Percentiles rank a stretch among this genome's conserved stretches.
Conservation (phyloP, 1,140 invertebrate genomes). For the Pararge aegeria region DNA sequence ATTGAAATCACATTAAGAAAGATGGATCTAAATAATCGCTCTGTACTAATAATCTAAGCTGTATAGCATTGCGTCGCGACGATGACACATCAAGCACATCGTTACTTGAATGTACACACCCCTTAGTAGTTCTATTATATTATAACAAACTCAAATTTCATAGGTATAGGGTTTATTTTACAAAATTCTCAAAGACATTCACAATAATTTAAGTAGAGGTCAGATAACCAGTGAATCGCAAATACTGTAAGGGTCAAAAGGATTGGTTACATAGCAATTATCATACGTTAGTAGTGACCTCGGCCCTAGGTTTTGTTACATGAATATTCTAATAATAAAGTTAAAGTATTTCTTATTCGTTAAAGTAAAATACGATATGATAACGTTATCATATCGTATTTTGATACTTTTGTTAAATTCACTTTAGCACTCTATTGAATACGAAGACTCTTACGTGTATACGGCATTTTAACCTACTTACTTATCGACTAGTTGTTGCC, state of each 20-base stretch:
- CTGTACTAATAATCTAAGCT: too few species aligned
- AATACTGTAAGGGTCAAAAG: slow-evolving; percentile 9
- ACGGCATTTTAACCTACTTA: too few species aligned
- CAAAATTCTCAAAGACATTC: neutral
- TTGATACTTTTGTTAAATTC: too few species aligned
- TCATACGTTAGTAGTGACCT: slow-evolving; percentile 8
- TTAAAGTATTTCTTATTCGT: slow-evolving; percentile 2
- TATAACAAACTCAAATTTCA: neutral
- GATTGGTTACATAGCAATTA: slow-evolving; percentile 12
- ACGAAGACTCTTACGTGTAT: too few species aligned
- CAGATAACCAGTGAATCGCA: slow-evolving; percentile 12
- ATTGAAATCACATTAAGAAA: neutral
- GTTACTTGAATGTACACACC: neutral
- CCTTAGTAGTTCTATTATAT: neutral
- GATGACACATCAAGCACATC: neutral
- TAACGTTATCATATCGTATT: neutral
- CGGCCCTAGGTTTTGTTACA: neutral
- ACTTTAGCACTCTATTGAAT: too few species aligned
- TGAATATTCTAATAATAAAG: neutral
- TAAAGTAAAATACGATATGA: neutral
- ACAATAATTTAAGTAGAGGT: slow-evolving; percentile 8
- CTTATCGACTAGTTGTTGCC: too few species aligned
- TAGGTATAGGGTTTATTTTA: neutral
- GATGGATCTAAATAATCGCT: neutral
- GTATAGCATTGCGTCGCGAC: neutral